Base-by-base conservation (phyloP, 2,888 invertebrate species). In the Apamea sordens region DNA sequence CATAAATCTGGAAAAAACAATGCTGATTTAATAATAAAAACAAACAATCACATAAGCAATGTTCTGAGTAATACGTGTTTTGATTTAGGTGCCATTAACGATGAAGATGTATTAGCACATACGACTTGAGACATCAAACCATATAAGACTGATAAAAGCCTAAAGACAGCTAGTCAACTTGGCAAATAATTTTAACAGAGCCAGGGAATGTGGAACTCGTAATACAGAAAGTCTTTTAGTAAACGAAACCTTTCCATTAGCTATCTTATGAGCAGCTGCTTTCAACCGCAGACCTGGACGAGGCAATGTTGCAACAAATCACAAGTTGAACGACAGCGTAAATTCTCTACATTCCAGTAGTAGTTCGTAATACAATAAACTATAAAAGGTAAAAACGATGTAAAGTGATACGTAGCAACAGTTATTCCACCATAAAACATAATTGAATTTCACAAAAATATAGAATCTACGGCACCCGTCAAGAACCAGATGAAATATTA, bases 401-500 rank as follows among this genome's bases (percentile, higher is more conserved):
- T 95, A 95, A 95, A 94, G 89, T 92, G 94, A 96, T 95, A 94
- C 93, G 92, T 91, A 92, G 91, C 92, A 92, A 94, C 94, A 92
- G 94, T 94, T 94, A 94, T 93, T 93, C 92, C 85, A 86, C 92
- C 89, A 93, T 95, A 94, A 95, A 96, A 95, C 89, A 94, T 95
- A 95, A 96, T 96, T 95, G 94, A 95, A 96, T 96, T 96, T 96
- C 91, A 95, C 95, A 92, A 96, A 96, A 96, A 94, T 94, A 93
- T 92, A 92, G 93, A 94, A 95, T 94, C 94, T 93, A 94, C 92
- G 93, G 93, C 93, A 93, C 92, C 94, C 92, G 94, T 95, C 96
- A 93, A 91, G 90, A 89, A 89, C 88, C 84, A 93, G 91, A 96
- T 97, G 96, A 97, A 96, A 95, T 97, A 97, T 96, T 94, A 95